Evolutionary conservation across 2,797 vertebrate species (phyloP), one percentile per base, ranked within the genome.

Genomic region (Tamandua tetradactyla): DNA sequence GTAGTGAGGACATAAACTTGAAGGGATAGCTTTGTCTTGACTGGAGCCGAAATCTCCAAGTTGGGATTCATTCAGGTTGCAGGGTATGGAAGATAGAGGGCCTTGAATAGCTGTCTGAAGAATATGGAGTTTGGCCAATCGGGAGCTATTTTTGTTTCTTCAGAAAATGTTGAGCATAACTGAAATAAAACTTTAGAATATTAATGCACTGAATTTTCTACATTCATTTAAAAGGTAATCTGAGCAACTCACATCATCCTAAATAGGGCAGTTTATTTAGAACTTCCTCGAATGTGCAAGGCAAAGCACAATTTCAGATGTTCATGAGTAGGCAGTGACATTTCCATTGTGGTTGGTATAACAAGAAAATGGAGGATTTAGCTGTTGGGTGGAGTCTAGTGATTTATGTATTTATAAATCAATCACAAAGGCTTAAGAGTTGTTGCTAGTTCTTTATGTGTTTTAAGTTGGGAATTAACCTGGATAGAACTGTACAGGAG

Each of bases 1-100:
- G 22, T 0, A 9, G 2, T 3, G 3, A 22, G 15, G 18, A 15
- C 5, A 2, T 1, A 4, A 22, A 20, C 1, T 12, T 1, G 14
- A 55, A 35, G 11, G 9, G 30, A 8, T 1, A 42, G 44, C 47
- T 25, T 12, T 32, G 2, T 2, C 14, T 40, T 17, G 7, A 22
- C 30, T 3, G 5, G 27, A 52, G 17, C n/a, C 27, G 4, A 25
- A 10, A n/a, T 0, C 47, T 32, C 13, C 55, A 7, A 42, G n/a
- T 3, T 37, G 80, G 42, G 2, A 12, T 7, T 32, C 25, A 71
- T 25, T 3, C 9, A 22, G 15, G 27, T 0, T 5, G 4, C 15
- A 11, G 23, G 27, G 9, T 7, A 13, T 1, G 20, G 0, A 17
- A 37, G 40, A 2, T 0, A 37, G 71, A 30, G 9, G 10, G 20